Percentiles rank a stretch among this genome's conserved stretches.
Evolutionary conservation across 2,888 invertebrate genomes (phyloP).

Genomic region (Subacronicta megacephala): DNA sequence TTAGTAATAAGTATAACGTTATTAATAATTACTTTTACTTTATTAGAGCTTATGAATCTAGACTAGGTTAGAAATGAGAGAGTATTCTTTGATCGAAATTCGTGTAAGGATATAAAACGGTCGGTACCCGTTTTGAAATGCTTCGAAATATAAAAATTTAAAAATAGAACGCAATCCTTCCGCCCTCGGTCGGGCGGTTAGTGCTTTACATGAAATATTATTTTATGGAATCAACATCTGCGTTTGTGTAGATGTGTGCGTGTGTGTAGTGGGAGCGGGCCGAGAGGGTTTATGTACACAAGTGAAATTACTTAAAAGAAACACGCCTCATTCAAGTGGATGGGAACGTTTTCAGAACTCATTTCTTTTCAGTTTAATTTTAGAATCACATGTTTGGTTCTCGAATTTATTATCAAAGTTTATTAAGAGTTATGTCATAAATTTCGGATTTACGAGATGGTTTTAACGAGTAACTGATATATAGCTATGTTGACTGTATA

Average conservation of each 20-base stretch:
- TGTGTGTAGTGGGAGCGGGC: constrained; percentile 68
- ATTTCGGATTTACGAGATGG: constrained; percentile 53
- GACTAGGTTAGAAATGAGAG: constrained; percentile 34
- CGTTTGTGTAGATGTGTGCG: constrained; percentile 78
- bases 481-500: constrained; percentile 44
- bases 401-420: constrained; percentile 53
- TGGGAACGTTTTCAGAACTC: constrained; percentile 79
- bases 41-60: constrained; percentile 47
- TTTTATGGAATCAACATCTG: constrained; percentile 90
- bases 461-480: constrained; percentile 54
- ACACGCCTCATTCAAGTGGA: constrained; percentile 81
- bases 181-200: constrained; percentile 86
- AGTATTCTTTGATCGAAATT: constrained; percentile 46
- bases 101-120: constrained; percentile 61
- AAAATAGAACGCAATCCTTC: constrained; percentile 90
- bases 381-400: constrained; percentile 62
- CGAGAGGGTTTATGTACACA: constrained; percentile 84
- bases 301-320: constrained; percentile 86
- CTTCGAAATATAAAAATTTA: constrained; percentile 85
- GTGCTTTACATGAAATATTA: constrained; percentile 90
- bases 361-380: constrained; percentile 70
- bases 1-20: constrained; percentile 53
- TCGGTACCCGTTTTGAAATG: constrained; percentile 76
- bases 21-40: constrained; percentile 59
- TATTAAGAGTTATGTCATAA: constrained; percentile 61